A percentile compares a stretch with the other conserved stretches of the same genome.
Conservation (phyloP, 2,797 vertebrate species). For the Coendou prehensilis region DNA sequence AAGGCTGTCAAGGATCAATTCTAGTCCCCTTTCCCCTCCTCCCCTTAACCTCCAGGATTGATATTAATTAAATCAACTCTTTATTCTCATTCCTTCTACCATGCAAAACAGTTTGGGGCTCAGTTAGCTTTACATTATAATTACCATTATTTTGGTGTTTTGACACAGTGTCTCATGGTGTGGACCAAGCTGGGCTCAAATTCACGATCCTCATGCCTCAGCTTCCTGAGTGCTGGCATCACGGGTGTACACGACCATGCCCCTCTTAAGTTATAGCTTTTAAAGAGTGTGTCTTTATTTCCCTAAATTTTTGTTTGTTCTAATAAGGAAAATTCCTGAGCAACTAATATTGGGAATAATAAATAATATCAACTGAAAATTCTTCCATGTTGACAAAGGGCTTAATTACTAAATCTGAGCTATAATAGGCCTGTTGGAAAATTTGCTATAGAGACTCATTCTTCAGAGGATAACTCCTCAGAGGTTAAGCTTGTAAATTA, state of each 20-base stretch:
- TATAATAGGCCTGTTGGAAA: slow-evolving; percentile 55
- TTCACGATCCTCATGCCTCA: not conserved
- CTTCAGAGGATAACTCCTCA: slow-evolving; percentile 64
- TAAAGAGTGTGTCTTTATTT: slow-evolving; percentile 50
- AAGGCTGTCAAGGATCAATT: not conserved
- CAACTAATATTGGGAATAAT: slow-evolving; percentile 53
- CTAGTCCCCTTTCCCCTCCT: not conserved
- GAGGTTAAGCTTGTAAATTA: slow-evolving; percentile 73
- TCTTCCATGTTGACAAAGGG: not conserved
- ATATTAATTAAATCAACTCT: not conserved
- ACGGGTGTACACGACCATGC: not conserved
- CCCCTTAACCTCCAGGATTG: not conserved
- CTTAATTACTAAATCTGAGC: slow-evolving; percentile 61
- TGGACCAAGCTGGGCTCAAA: not conserved
- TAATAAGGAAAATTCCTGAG: slow-evolving; percentile 63
- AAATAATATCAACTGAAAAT: slow-evolving; percentile 64
- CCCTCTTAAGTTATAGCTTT: not conserved
- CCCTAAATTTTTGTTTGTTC: slow-evolving; percentile 49
- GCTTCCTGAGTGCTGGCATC: not conserved
- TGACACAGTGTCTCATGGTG: not conserved
- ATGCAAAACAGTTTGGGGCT: not conserved
- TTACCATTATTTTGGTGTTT: not conserved
- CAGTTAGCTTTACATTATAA: slow-evolving; percentile 27
- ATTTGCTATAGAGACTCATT: slow-evolving; percentile 56
- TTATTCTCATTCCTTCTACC: not conserved